Conservation (phyloP, 1,140 invertebrate species). For the Drosophila carrolli region DNA sequence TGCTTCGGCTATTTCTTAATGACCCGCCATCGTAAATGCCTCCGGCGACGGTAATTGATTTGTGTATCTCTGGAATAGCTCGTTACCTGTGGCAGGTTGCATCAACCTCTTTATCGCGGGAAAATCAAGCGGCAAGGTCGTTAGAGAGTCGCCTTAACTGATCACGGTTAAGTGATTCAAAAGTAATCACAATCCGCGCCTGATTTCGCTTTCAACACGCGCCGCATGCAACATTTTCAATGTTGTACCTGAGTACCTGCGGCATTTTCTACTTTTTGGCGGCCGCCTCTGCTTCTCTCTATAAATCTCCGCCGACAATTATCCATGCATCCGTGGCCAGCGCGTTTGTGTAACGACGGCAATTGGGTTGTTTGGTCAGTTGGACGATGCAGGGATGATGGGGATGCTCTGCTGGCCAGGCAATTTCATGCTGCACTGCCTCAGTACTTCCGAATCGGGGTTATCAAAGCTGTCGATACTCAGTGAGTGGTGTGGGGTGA, state of each 20-base stretch:
- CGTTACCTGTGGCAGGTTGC: slow-evolving; percentile 56
- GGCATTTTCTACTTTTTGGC: slow-evolving; percentile 43
- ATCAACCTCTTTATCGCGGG: slow-evolving; percentile 59
- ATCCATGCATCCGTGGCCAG: slow-evolving; percentile 74
- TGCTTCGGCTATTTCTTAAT: slow-evolving; percentile 37
- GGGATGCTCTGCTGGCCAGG: slow-evolving; percentile 39
- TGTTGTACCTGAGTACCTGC: slow-evolving; percentile 1
- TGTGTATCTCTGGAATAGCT: slow-evolving; percentile 31
- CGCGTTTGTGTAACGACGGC: slow-evolving; percentile 62
- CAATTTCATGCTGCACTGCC: slow-evolving; percentile 78
- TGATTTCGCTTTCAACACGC: slow-evolving; percentile 75
- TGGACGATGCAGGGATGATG: slow-evolving; percentile 18
- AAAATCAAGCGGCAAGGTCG: slow-evolving; percentile 69
- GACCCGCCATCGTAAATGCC: slow-evolving; percentile 22
- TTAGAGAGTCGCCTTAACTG: slow-evolving; percentile 59
- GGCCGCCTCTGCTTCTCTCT: slow-evolving; percentile 28
- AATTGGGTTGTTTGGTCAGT: slow-evolving; percentile 82
- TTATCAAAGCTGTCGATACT: slow-evolving; percentile 47
- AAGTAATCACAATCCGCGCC: slow-evolving; percentile 46
- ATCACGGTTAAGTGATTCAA: slow-evolving; percentile 55
- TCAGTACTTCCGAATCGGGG: slow-evolving; percentile 39
- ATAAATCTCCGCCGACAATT: slow-evolving; percentile 51
- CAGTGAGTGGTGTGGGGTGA: background rate
- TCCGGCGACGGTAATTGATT: slow-evolving; percentile 46
- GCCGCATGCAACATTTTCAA: slow-evolving; percentile 61